These are phyloP conservation scores for Lacerta agilis DNA, from an alignment of 2,797 vertebrate genomes.

Conservation along the genomic window DNA sequence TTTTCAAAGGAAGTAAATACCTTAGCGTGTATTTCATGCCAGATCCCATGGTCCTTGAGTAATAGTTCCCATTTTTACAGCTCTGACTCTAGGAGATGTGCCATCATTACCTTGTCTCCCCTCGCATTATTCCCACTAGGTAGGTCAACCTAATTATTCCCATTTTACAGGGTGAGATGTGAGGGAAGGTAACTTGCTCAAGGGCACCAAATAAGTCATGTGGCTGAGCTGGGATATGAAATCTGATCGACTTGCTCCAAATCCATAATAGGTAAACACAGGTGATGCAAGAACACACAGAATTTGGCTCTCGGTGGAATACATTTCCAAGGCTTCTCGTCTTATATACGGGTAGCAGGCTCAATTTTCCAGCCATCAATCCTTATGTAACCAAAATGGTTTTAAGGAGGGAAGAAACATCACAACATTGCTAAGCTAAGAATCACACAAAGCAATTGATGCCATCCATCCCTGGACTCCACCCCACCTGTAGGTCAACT, in stretches of 20 bases:
- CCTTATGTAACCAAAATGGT: no score
- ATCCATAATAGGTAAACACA: neutral
- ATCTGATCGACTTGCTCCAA: neutral
- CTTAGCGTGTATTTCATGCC: neutral
- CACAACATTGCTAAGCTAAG: neutral
- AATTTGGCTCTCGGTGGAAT: neutral
- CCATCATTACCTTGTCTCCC: neutral
- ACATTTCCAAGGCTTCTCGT: neutral
- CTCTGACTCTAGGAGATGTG: constrained; percentile 3
- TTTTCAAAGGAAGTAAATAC: neutral
- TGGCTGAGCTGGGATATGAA: neutral
- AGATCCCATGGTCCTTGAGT: neutral
- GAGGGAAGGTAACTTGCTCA: neutral
- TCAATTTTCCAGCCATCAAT: no score
- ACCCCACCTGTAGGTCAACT: no score
- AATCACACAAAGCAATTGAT: no score
- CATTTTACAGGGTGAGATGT: neutral
- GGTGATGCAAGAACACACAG: neutral
- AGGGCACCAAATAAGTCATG: neutral
- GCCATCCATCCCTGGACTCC: no score
- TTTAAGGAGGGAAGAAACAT: neutral
- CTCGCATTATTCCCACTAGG: constrained; percentile 6
- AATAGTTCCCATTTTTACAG: neutral
- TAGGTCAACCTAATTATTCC: constrained; percentile 6
- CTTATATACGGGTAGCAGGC: no score